Conservation (phyloP, 2,888 invertebrate genomes). For the Caenorhabditis sinica region DNA sequence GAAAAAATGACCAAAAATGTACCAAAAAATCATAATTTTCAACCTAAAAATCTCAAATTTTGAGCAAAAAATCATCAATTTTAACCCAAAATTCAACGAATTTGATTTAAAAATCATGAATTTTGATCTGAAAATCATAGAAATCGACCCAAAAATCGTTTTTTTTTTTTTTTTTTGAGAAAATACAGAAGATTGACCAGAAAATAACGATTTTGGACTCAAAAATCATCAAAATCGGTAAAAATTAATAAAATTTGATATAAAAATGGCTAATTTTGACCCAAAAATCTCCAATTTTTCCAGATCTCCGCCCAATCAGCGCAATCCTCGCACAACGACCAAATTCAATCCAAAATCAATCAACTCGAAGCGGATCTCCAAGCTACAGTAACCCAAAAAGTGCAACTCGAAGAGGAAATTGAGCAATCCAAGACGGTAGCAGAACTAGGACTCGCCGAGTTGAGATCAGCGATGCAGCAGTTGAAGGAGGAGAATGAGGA, state of each 20-base stretch:
- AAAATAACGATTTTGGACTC: neutral
- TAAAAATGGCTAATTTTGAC: neutral
- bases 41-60: neutral
- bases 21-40: neutral
- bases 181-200: too few species aligned
- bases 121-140: neutral
- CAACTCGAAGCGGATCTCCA: neutral
- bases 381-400: neutral
- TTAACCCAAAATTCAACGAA: neutral
- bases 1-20: neutral
- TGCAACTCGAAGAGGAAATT: neutral
- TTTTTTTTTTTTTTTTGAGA: too few species aligned
- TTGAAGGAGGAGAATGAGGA: conserved; percentile 12
- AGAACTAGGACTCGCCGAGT: neutral
- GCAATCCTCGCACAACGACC: too few species aligned
- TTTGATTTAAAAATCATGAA: neutral
- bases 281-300: neutral
- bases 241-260: neutral
- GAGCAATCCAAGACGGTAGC: conserved; percentile 8
- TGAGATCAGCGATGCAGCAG: neutral
- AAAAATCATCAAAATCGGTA: neutral
- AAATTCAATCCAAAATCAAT: too few species aligned
- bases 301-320: neutral
- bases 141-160: neutral
- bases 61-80: neutral